Percentiles rank a stretch among this genome's conserved stretches.
Conservation (phyloP, 2,113 vertebrate genomes). For the Bucco capensis region DNA sequence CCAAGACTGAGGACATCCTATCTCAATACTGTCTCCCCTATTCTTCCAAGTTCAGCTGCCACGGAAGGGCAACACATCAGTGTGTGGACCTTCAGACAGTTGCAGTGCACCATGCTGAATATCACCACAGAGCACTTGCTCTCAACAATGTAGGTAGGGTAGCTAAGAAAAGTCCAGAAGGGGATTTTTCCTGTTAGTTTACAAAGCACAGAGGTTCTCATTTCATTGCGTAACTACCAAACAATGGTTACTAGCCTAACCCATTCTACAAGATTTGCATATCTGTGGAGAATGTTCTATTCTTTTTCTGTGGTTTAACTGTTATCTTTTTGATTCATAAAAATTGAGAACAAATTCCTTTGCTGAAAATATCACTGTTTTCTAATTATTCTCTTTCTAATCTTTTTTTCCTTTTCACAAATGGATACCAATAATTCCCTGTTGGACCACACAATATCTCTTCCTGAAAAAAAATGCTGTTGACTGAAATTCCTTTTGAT, state of each 20-base stretch:
- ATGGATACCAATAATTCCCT: constrained; percentile 86
- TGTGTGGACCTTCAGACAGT: not conserved
- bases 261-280: not conserved
- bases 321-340: constrained; percentile 61
- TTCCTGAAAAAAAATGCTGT: constrained; percentile 80
- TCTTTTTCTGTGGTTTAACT: constrained; percentile 49
- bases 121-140: accelerated
- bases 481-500: constrained; percentile 82
- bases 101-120: not conserved
- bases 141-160: not conserved
- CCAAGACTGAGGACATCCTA: not conserved
- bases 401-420: constrained; percentile 78
- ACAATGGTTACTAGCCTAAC: not conserved
- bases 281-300: constrained; percentile 17
- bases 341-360: constrained; percentile 64
- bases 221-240: not conserved
- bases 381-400: constrained; percentile 78
- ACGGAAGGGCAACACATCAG: not conserved
- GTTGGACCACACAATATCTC: constrained; percentile 83
- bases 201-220: not conserved
- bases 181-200: not conserved
- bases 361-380: constrained; percentile 77
- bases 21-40: not conserved
- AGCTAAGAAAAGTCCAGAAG: not conserved
- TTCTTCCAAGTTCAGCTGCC: not conserved